Conservation (phyloP, 2,888 invertebrate species). For the Gonocerus acuteangulatus region DNA sequence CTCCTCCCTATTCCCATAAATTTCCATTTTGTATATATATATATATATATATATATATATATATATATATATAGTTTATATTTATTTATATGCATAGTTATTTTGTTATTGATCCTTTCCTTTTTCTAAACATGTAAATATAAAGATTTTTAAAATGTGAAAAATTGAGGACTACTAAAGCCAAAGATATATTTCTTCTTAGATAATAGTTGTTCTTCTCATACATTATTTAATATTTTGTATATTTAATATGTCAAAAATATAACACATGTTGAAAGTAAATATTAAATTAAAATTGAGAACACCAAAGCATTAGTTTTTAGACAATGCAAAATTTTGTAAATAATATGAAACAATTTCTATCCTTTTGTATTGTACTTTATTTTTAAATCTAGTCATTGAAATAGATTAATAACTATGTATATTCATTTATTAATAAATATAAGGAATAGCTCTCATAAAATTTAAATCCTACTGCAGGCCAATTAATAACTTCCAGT, state of each 20-base stretch:
- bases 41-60: too few species aligned
- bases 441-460: not conserved
- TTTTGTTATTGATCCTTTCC: too few species aligned
- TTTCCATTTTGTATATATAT: too few species aligned
- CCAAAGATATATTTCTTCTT: constrained; percentile 10
- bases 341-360: constrained; percentile 15
- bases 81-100: too few species aligned
- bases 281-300: constrained; percentile 9
- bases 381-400: constrained; percentile 24
- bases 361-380: constrained; percentile 20
- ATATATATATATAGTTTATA: too few species aligned
- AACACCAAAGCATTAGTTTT: constrained; percentile 17
- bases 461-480: constrained; percentile 19
- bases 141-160: not conserved
- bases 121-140: too few species aligned
- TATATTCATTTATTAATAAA: not conserved
- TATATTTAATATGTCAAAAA: constrained; percentile 8
- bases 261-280: not conserved
- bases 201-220: not conserved
- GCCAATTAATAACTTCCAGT: constrained; percentile 9
- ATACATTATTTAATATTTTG: constrained; percentile 10
- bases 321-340: constrained; percentile 25
- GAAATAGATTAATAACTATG: constrained; percentile 5
- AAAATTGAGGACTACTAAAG: not conserved
- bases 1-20: too few species aligned